Evolutionary conservation across 2,113 vertebrate species (phyloP).

Genomic region (Chlamydotis undulata): DNA sequence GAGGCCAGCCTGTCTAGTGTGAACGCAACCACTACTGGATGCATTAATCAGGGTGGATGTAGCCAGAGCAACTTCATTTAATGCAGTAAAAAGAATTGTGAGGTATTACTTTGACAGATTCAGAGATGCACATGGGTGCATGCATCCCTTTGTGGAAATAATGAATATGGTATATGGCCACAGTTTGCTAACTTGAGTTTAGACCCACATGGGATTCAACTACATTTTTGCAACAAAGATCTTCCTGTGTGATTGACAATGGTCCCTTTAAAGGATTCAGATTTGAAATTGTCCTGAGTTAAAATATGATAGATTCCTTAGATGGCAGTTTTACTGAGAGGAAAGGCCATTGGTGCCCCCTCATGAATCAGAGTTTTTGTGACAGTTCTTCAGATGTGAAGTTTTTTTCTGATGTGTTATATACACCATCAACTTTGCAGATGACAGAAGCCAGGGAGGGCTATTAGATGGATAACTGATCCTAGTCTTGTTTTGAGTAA

Average conservation of each 20-base stretch:
- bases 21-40: neutral
- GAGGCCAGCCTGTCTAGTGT: neutral
- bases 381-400: neutral
- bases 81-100: neutral
- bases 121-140: rapidly evolving
- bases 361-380: neutral
- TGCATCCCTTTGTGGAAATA: neutral
- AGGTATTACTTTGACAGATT: neutral
- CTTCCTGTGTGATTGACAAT: neutral
- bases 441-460: neutral
- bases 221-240: neutral
- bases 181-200: neutral
- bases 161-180: neutral
- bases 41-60: neutral
- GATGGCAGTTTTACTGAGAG: neutral
- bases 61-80: neutral
- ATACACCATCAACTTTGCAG: neutral
- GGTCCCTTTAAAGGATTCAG: neutral
- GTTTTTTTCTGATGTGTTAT: neutral
- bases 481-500: neutral
- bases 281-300: neutral
- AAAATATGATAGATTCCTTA: neutral
- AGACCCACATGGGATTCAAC: neutral
- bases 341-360: neutral
- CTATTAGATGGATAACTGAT: neutral